These are phyloP conservation scores for Melospiza georgiana DNA, from an alignment of 2,113 vertebrate genomes.

Conservation along the genomic window DNA sequence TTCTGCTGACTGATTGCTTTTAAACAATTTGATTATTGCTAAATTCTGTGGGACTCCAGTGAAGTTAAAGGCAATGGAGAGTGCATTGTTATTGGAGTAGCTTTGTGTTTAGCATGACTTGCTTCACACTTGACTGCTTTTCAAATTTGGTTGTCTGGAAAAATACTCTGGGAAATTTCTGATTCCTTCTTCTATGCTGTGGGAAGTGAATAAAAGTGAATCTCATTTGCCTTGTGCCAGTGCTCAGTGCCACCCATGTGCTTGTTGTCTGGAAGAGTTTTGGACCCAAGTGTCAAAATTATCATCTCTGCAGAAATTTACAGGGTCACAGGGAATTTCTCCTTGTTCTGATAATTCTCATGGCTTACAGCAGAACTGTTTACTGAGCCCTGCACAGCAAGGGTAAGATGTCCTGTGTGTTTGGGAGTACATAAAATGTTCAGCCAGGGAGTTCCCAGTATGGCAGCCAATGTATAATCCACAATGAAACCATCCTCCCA, in stretches of 20 bases:
- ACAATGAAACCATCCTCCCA: not conserved
- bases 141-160: not conserved
- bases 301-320: not conserved
- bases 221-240: not conserved
- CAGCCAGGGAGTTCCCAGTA: not conserved
- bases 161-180: not conserved
- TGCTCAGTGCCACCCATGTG: not conserved
- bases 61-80: not conserved
- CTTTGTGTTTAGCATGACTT: not conserved
- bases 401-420: not conserved
- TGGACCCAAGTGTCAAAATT: not conserved
- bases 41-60: not conserved
- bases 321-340: not conserved
- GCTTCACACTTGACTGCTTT: not conserved
- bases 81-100: not conserved
- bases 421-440: not conserved
- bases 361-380: not conserved
- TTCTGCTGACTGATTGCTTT: not conserved
- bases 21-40: not conserved
- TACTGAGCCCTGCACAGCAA: not conserved
- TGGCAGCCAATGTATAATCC: not conserved
- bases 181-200: not conserved
- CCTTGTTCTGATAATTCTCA: not conserved
- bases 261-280: not conserved
- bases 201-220: not conserved